These are phyloP conservation scores for Hypothenemus hampei DNA, from an alignment of 1,140 invertebrate species.

Conservation along the genomic window DNA sequence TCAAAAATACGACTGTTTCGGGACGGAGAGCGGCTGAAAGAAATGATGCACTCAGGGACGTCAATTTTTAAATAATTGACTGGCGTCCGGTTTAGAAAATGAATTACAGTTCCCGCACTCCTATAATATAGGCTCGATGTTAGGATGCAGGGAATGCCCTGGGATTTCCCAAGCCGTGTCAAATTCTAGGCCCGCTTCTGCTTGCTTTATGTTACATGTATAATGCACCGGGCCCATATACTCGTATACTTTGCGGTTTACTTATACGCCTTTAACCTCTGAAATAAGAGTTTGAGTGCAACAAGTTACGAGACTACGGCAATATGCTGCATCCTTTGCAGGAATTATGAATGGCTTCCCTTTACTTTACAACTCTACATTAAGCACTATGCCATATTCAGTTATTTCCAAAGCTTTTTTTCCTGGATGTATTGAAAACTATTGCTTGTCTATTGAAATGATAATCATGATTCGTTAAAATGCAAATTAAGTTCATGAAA, in stretches of 20 bases:
- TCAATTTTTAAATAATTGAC: slow-evolving; percentile 52
- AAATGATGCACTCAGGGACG: slow-evolving; percentile 47
- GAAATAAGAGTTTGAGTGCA: not conserved
- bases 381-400: too few species aligned
- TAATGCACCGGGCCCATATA: slow-evolving; percentile 15
- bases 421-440: too few species aligned
- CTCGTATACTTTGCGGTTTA: slow-evolving; percentile 13
- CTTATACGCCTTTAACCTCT: not conserved
- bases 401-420: too few species aligned
- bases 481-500: too few species aligned
- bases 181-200: slow-evolving; percentile 31
- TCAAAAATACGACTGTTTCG: slow-evolving; percentile 46
- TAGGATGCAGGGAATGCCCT: slow-evolving; percentile 37
- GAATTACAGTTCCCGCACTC: slow-evolving; percentile 44
- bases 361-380: too few species aligned
- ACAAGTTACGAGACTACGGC: not conserved
- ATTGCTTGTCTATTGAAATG: too few species aligned
- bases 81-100: slow-evolving; percentile 49
- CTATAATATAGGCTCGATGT: slow-evolving; percentile 41
- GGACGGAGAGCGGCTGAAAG: slow-evolving; percentile 37
- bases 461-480: too few species aligned
- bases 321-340: not conserved
- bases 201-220: slow-evolving; percentile 31
- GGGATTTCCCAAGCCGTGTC: slow-evolving; percentile 32
- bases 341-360: not conserved